A percentile compares a stretch with the other conserved stretches of the same genome.
These are phyloP conservation scores for Loris lydekkerianus DNA, from an alignment of 2,797 vertebrate species.

Conservation along the genomic window DNA sequence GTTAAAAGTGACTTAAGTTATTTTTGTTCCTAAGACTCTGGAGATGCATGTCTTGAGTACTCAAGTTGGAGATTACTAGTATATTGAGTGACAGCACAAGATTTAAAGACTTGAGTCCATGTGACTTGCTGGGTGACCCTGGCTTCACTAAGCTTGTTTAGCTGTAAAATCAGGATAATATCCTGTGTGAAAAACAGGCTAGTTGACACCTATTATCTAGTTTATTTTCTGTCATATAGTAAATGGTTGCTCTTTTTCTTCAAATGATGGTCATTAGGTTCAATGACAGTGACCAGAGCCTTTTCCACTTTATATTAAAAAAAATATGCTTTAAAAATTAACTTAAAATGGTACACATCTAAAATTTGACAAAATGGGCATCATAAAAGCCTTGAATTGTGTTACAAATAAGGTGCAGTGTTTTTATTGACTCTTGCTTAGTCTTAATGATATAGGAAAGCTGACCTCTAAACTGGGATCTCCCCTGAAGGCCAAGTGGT, in stretches of 20 bases:
- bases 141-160: slow-evolving; percentile 6
- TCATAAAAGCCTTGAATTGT: neutral
- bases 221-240: neutral
- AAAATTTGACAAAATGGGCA: neutral
- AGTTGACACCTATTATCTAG: neutral
- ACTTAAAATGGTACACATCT: neutral
- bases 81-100: neutral
- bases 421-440: neutral
- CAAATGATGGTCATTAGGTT: neutral
- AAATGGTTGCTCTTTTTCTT: neutral
- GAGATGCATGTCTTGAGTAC: neutral
- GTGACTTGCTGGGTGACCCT: neutral
- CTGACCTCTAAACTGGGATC: no score
- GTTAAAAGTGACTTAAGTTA: neutral
- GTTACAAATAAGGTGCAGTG: neutral
- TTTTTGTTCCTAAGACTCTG: neutral
- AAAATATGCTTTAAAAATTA: neutral
- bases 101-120: neutral
- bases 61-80: neutral
- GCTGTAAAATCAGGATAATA: slow-evolving; percentile 24
- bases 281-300: neutral
- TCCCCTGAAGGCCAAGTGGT: no score
- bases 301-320: neutral
- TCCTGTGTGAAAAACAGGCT: neutral
- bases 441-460: neutral